Conservation (phyloP, 2,113 vertebrate genomes). For the Oryzias woworae region DNA sequence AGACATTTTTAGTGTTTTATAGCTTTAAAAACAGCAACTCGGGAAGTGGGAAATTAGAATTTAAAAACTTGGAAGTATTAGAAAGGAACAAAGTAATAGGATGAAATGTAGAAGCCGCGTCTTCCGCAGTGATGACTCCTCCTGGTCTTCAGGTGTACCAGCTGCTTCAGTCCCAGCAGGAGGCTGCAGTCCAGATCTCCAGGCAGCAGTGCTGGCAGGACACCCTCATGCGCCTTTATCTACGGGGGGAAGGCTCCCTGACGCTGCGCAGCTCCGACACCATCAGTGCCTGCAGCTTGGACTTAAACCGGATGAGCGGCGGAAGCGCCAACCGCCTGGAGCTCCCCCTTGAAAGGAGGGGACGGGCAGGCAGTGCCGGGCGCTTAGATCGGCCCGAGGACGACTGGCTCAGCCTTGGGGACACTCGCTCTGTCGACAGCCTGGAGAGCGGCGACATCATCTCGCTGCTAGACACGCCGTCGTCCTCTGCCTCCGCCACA, state of each 20-base stretch:
- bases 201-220: conserved; percentile 96
- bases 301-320: conserved; percentile 49
- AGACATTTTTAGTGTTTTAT: no score
- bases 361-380: conserved; percentile 66
- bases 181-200: conserved; percentile 89
- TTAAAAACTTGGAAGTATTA: no score
- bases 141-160: conserved; percentile 82
- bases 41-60: no score
- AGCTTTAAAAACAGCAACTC: no score
- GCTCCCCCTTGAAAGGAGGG: conserved; percentile 57
- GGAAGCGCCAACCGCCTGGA: conserved; percentile 60
- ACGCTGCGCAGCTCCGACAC: conserved; percentile 49
- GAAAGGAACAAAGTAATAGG: no score
- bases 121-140: neutral
- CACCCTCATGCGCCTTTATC: conserved; percentile 85
- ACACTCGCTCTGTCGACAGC: conserved; percentile 81
- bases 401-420: conserved; percentile 80
- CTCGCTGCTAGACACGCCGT: conserved; percentile 76
- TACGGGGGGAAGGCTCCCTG: conserved; percentile 76
- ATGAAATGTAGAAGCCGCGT: neutral
- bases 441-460: conserved; percentile 80
- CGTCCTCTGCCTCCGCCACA: conserved; percentile 54
- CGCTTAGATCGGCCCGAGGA: conserved; percentile 55
- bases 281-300: conserved; percentile 75
- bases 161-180: conserved; percentile 86